Evolutionary conservation across 2,113 vertebrate species (phyloP).

Genomic region (Psittacula cyanocephala): DNA sequence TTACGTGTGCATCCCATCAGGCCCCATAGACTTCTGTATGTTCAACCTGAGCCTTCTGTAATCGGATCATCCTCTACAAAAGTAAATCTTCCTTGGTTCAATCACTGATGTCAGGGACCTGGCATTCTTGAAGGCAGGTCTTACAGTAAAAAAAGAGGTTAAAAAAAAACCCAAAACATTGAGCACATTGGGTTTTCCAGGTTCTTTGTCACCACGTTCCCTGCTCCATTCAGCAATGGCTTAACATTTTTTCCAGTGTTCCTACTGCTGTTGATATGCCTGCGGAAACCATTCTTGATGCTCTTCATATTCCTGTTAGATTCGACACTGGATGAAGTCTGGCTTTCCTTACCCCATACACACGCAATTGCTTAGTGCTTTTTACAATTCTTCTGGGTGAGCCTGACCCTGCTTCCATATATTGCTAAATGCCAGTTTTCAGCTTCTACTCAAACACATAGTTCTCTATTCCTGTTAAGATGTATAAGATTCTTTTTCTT

Average conservation of each 20-base stretch:
- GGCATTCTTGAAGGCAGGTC: background rate
- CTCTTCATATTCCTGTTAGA: background rate
- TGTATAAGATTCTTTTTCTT: background rate
- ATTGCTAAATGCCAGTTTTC: background rate
- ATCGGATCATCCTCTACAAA: background rate
- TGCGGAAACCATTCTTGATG: background rate
- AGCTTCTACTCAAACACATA: background rate
- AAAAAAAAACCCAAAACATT: background rate
- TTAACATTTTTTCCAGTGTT: background rate
- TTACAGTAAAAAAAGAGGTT: background rate
- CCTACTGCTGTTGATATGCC: background rate
- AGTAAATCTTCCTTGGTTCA: background rate
- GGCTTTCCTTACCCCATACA: background rate
- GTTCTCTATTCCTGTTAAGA: background rate
- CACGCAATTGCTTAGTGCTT: background rate
- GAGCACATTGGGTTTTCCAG: background rate
- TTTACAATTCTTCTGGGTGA: background rate
- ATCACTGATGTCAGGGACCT: background rate
- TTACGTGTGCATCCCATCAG: background rate
- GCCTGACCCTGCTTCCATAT: background rate
- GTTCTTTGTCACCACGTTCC: background rate
- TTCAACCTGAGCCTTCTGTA: background rate
- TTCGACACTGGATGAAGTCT: background rate
- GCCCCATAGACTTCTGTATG: background rate
- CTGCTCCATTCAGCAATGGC: background rate